These are phyloP conservation scores for Solea senegalensis DNA, from an alignment of 2,113 vertebrate species.

Conservation along the genomic window DNA sequence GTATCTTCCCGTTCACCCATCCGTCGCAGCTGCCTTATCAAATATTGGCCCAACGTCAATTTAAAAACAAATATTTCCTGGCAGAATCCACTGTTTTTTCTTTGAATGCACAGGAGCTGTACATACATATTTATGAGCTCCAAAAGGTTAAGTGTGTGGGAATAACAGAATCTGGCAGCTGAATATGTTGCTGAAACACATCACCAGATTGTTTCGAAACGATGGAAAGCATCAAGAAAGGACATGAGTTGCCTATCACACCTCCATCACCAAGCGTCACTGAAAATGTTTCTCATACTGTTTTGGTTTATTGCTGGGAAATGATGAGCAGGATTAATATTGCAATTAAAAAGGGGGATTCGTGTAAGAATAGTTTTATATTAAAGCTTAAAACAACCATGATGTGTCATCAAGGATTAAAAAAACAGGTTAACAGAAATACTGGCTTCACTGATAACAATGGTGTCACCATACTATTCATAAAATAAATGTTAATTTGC, in stretches of 20 bases:
- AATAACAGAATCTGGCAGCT: conserved; percentile 57
- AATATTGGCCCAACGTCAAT: conserved; percentile 24
- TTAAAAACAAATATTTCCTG: conserved; percentile 45
- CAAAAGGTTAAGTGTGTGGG: conserved; percentile 66
- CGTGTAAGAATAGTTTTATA: too few species aligned
- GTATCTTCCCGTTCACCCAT: not conserved
- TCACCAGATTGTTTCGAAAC: conserved; percentile 25
- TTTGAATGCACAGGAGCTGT: conserved; percentile 27
- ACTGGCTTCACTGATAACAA: too few species aligned
- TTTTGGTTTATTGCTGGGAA: too few species aligned
- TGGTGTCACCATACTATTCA: too few species aligned
- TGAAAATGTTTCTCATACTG: not conserved
- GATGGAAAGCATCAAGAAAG: conserved; percentile 20
- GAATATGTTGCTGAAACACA: conserved; percentile 44
- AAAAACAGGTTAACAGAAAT: too few species aligned
- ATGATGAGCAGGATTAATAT: too few species aligned
- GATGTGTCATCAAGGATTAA: too few species aligned
- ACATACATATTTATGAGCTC: conserved; percentile 64
- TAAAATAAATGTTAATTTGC: too few species aligned
- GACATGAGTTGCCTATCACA: not conserved
- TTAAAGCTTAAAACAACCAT: too few species aligned
- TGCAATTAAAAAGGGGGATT: too few species aligned
- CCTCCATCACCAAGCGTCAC: conserved; percentile 6
- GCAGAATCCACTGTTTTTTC: conserved; percentile 42
- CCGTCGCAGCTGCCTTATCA: conserved; percentile 8